Conservation (phyloP, 2,113 vertebrate species). For the Takifugu flavidus region DNA sequence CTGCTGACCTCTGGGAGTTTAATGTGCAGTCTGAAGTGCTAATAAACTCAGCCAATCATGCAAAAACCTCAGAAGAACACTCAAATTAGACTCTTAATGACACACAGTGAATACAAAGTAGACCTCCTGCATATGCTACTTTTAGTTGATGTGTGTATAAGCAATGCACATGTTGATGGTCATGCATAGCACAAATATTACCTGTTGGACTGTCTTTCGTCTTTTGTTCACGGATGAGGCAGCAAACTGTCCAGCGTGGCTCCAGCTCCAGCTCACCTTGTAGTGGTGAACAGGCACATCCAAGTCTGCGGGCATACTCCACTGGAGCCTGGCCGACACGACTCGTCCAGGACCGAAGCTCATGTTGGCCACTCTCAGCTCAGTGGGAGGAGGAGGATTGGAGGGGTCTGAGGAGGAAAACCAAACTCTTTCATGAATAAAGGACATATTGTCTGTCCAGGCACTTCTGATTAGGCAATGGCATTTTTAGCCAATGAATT, state of each 20-base stretch:
- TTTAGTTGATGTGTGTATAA: too few relatives aligned
- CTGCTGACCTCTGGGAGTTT: too few relatives aligned
- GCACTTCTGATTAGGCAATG: too few relatives aligned
- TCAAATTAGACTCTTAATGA: too few relatives aligned
- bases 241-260: conserved; percentile 60
- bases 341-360: conserved; percentile 72
- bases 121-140: too few relatives aligned
- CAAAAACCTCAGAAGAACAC: too few relatives aligned
- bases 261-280: conserved; percentile 90
- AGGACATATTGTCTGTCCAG: too few relatives aligned
- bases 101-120: too few relatives aligned
- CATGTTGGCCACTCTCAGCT: conserved; percentile 80
- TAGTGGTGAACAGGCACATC: conserved; percentile 89
- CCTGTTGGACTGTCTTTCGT: conserved; percentile 82
- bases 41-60: too few relatives aligned
- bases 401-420: conserved; percentile 77
- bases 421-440: background rate
- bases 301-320: conserved; percentile 79
- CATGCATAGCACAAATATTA: conserved; percentile 43
- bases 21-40: too few relatives aligned
- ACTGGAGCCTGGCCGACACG: conserved; percentile 73
- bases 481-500: too few relatives aligned
- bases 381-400: conserved; percentile 78
- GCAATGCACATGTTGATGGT: too few relatives aligned
- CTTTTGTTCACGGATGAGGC: conserved; percentile 81